Percentiles rank a stretch among this genome's conserved stretches.
Evolutionary conservation across 2,888 invertebrate genomes (phyloP).

Genomic region (Heliconius cydno): DNA sequence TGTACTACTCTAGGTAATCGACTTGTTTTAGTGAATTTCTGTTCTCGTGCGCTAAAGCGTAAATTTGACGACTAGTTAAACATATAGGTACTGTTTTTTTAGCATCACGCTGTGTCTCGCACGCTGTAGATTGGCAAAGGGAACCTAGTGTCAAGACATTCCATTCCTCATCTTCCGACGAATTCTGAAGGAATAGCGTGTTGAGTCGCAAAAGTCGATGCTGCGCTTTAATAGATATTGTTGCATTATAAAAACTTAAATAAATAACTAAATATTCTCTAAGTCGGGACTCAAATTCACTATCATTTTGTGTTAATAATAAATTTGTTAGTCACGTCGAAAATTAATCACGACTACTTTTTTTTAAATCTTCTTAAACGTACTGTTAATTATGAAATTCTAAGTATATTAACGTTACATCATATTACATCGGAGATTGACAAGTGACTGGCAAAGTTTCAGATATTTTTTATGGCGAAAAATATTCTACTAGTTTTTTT

Average conservation of each 20-base stretch:
- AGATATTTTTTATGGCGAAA: background rate
- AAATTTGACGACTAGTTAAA: too few relatives aligned
- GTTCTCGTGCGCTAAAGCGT: too few relatives aligned
- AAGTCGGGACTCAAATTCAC: background rate
- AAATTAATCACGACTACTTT: background rate
- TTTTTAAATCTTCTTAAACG: background rate
- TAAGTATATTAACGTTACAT: background rate
- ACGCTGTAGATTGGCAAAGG: too few relatives aligned
- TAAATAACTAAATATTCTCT: background rate
- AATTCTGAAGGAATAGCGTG: background rate
- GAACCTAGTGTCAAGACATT: background rate
- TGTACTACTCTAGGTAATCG: too few relatives aligned
- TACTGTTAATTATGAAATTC: background rate
- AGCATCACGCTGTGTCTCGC: too few relatives aligned
- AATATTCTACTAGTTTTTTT: background rate
- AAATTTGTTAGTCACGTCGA: background rate
- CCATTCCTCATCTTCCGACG: background rate
- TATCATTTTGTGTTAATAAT: background rate
- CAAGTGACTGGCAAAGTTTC: slow-evolving; percentile 4
- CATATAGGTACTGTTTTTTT: too few relatives aligned
- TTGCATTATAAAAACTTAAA: background rate
- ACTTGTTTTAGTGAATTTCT: too few relatives aligned
- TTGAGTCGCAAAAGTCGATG: too few relatives aligned
- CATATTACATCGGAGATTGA: background rate
- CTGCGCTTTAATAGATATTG: too few relatives aligned